Base-by-base conservation (phyloP, 2,113 vertebrate genomes). In the Phylloscopus whistleri region DNA sequence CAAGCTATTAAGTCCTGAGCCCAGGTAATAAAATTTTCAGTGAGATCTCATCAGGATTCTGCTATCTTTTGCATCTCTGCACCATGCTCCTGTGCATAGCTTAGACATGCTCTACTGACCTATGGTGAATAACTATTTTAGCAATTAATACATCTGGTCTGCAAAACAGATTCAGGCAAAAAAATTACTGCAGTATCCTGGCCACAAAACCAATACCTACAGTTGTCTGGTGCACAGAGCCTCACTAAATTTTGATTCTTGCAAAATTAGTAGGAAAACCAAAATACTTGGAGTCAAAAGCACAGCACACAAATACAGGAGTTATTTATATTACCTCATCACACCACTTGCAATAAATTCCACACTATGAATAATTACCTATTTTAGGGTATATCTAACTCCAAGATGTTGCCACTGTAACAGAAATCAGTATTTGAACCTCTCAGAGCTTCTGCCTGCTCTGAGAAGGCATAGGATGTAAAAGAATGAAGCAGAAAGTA, bases 201-300 rank as follows among this genome's bases (percentile, higher is more conserved):
- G 28, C 43, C 74, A 66, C 2, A 11, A 70, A 95, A 55, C 43
- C 72, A n/a, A 9, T 51, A 5, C 16, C 44, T 86, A 78, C 4
- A 90, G 60, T 9, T 86, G 43, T 18, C 44, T 51, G 35, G 21
- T 43, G 62, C 46, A 76, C 15, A 87, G 26, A 79, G 4, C 30
- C n/a, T 80, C 58, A 62, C 19, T 56, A 60, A 46, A 69, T 63
- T 86, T 84, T 58, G 60, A 84, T 84, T 90, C 49, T 95, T 84
- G 46, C 49, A 93, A 87, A 92, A 96, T 96, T 96, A 97, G 93
- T 90, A 95, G 66, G 46, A 86, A 96, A 96, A 86, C n/a, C 94
- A 31, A 92, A 90, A 84, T 80, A 90, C 4, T 75, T 62, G 60
- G 56, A 89, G 93, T 82, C 52, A 90, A 84, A 96, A 84, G 37